Evolutionary conservation across 2,888 invertebrate genomes (phyloP), one percentile per base, ranked within the genome.

Genomic region (Pinctada fucata): DNA sequence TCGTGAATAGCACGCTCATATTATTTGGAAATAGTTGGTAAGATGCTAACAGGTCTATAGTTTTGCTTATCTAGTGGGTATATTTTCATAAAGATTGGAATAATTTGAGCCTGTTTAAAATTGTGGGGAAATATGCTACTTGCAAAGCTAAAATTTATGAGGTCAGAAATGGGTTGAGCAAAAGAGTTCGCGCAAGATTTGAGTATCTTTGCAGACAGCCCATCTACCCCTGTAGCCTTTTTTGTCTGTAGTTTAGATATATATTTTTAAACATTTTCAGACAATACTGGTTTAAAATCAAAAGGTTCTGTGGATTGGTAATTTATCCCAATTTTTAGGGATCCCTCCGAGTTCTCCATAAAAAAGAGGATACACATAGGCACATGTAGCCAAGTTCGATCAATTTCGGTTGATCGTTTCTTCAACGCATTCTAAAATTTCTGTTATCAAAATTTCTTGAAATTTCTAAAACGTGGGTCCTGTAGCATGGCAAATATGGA

Each of bases 11-110:
- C 45, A 5, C 72, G 10, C 10, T 72, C 72, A 45, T 50, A 72
- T 10, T 58, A 31, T 47, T 72, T 72, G 10, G 72, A 72, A 52
- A 72, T 13, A 3, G 52, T 31, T 8, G 72, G 58, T 52, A 72
- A 52, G n/a, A 72, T 72, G 45, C 72, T 72, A 16, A 72, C 72
- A 58, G 72, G 72, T 31, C 16, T 72, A 45, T 58, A 72, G 58
- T 72, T 72, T 3, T 50, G n/a, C 31, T 31, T 52, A 8, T 72
- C 72, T 45, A 72, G 3, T 16, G 52, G 72, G n/a, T 52, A 6
- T n/a, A 5, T 52, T 58, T 72, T 72, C 58, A 3, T 72, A 72
- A 51, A 52, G 2, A 72, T 31, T 2, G 72, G 72, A 3, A 72
- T 16, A 16, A 72, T 4, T 50, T 72, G 72, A 3, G 72, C 72